Evolutionary conservation across 2,113 vertebrate species (phyloP).

Genomic region (Rallus limicola): DNA sequence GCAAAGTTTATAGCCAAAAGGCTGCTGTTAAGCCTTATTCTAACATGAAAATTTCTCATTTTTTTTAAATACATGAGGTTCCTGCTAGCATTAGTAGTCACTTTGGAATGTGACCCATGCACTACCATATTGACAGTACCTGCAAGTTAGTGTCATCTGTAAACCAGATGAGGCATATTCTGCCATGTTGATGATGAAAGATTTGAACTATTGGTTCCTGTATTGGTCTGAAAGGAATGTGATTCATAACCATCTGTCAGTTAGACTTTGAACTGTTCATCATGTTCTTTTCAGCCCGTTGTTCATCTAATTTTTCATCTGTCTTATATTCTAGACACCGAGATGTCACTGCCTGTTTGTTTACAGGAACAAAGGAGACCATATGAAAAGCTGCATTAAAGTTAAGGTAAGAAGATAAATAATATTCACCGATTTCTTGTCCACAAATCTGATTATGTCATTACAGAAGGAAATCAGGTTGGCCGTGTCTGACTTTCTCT

Average conservation of each 20-base stretch:
- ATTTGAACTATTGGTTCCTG: background rate
- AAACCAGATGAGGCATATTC: background rate
- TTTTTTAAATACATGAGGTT: background rate
- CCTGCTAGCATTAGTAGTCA: background rate
- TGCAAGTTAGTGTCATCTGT: background rate
- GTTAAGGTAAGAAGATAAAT: background rate
- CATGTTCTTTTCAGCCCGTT: background rate
- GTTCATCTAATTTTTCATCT: background rate
- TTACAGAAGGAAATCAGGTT: background rate
- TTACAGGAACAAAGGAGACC: background rate
- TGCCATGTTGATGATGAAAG: background rate
- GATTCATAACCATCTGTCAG: background rate
- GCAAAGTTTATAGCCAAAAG: background rate
- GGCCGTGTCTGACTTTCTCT: background rate
- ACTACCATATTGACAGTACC: background rate
- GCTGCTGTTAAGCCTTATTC: background rate
- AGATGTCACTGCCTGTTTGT: background rate
- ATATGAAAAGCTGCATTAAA: background rate
- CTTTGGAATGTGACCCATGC: background rate
- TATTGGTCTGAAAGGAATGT: background rate
- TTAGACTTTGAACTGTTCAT: background rate
- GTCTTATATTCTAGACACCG: background rate
- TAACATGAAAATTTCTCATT: background rate
- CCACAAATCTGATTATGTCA: background rate
- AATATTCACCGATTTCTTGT: background rate